Evolutionary conservation across 2,113 vertebrate genomes (phyloP).

Genomic region (Phalacrocorax carbo): DNA sequence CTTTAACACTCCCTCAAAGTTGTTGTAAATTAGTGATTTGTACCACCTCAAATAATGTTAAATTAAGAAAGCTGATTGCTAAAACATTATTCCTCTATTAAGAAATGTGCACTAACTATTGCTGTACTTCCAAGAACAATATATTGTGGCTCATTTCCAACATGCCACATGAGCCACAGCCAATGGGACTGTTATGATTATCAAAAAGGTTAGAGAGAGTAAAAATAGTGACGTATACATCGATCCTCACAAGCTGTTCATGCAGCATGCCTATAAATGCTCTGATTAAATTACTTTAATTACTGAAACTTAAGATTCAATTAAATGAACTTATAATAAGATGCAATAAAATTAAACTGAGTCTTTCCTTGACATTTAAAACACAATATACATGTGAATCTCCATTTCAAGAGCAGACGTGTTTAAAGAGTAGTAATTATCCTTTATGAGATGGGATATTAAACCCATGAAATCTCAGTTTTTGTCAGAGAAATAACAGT

Average conservation of each 20-base stretch:
- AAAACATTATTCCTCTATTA: neutral
- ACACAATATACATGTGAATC: constrained; percentile 43
- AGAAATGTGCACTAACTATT: neutral
- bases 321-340: constrained; percentile 55
- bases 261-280: neutral
- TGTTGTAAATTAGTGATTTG: neutral
- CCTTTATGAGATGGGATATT: constrained; percentile 39
- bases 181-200: neutral
- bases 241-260: neutral
- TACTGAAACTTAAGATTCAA: constrained; percentile 60
- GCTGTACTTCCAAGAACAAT: constrained; percentile 6
- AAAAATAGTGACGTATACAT: neutral
- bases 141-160: neutral
- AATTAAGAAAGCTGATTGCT: neutral
- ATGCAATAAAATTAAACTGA: neutral
- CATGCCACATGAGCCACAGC: neutral
- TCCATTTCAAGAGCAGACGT: neutral
- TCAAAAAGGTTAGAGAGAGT: neutral
- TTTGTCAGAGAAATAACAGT: constrained; percentile 12
- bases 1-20: neutral
- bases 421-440: constrained; percentile 52
- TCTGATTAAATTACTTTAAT: constrained; percentile 51
- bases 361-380: constrained; percentile 50
- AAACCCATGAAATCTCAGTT: neutral
- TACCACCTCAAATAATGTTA: neutral